A percentile compares a stretch with the other conserved stretches of the same genome.
These are phyloP conservation scores for Eueremaeus valkanovi DNA, from an alignment of 2,888 invertebrate species.

Conservation along the genomic window DNA sequence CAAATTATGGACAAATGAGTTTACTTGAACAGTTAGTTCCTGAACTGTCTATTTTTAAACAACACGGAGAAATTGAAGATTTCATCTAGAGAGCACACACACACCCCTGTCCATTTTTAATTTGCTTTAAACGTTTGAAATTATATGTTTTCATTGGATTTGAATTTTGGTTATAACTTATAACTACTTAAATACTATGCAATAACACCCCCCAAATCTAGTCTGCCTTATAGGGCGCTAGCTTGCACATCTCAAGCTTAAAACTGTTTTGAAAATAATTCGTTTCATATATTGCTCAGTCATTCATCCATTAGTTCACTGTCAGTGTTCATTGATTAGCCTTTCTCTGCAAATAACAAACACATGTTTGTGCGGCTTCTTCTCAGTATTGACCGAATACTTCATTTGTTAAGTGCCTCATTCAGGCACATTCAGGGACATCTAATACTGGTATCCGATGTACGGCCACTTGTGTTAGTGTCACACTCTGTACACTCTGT, in stretches of 20 bases:
- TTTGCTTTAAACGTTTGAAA: too few species aligned
- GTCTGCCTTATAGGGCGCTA: too few species aligned
- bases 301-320: neutral
- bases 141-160: too few species aligned
- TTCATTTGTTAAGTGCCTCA: slow-evolving; percentile 28
- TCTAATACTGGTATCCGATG: too few species aligned
- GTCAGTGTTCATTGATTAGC: slow-evolving; percentile 4
- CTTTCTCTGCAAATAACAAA: slow-evolving; percentile 23
- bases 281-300: neutral
- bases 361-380: slow-evolving; percentile 35
- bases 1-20: too few species aligned
- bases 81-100: too few species aligned
- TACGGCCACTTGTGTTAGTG: neutral
- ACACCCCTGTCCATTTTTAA: too few species aligned
- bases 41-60: too few species aligned
- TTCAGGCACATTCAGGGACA: neutral
- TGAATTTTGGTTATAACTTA: too few species aligned
- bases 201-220: too few species aligned
- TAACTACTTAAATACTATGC: neutral
- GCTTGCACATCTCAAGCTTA: neutral
- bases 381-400: neutral
- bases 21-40: too few species aligned
- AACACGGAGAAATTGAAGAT: too few species aligned
- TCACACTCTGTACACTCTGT: neutral
- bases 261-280: neutral